phyloP scores from a whole-genome alignment of 2,888 invertebrate species.

The Chrysodeixis includens region DNA sequence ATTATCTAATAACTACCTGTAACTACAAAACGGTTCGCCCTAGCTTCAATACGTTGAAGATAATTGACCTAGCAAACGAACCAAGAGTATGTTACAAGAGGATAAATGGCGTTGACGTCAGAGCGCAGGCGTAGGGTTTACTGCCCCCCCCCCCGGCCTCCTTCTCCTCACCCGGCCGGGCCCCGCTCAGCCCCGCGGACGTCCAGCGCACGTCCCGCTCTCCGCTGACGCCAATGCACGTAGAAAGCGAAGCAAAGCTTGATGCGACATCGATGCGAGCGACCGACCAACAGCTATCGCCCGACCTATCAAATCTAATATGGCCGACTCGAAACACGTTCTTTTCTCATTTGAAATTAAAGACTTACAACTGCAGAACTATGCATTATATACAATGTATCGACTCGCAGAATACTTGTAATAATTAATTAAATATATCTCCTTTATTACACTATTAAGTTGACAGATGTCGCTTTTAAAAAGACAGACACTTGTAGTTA shows the following conservation, averaged over 20 bases:
- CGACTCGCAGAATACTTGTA: neutral
- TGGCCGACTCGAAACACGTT: constrained; percentile 65
- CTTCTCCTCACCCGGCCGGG: neutral
- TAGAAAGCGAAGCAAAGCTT: constrained; percentile 67
- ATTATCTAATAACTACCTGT: constrained; percentile 25
- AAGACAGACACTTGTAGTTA: constrained; percentile 1
- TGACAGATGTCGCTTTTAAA: neutral
- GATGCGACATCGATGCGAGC: constrained; percentile 71
- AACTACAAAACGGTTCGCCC: constrained; percentile 58
- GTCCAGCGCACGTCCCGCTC: constrained; percentile 67
- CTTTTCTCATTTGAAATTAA: constrained; percentile 70
- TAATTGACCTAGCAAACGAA: constrained; percentile 84
- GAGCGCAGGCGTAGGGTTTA: constrained; percentile 78
- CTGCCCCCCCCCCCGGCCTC: constrained; percentile 76
- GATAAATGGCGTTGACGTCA: constrained; percentile 74
- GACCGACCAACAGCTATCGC: constrained; percentile 64
- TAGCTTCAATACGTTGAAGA: constrained; percentile 73
- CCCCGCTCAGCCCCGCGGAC: constrained; percentile 66
- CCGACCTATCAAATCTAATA: constrained; percentile 71
- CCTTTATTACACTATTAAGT: constrained; percentile 1
- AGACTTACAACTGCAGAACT: neutral
- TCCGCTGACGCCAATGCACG: constrained; percentile 67
- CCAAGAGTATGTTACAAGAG: constrained; percentile 77
- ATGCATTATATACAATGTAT: neutral
- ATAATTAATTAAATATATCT: neutral